These are phyloP conservation scores for Rhinolophus ferrumequinum DNA, from an alignment of 2,113 vertebrate genomes.

Conservation along the genomic window DNA sequence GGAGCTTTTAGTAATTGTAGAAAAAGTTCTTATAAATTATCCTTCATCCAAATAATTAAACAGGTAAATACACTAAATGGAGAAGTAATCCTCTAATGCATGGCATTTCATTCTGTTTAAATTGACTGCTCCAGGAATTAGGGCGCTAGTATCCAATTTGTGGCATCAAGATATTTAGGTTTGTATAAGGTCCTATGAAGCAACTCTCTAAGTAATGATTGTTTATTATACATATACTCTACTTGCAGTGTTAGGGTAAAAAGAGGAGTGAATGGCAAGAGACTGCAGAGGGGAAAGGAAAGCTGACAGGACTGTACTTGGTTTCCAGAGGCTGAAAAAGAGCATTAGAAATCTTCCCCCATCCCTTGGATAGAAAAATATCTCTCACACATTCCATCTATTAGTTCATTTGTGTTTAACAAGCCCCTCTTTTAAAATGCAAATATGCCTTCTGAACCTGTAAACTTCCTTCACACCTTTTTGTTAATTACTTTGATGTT, in stretches of 20 bases:
- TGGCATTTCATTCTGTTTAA: not conserved
- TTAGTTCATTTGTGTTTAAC: constrained; percentile 79
- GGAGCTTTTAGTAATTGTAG: not conserved
- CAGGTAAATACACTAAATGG: not conserved
- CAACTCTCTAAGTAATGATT: not conserved
- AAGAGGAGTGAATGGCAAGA: not conserved
- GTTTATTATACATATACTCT: constrained; percentile 15
- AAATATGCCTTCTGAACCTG: constrained; percentile 74
- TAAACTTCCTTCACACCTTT: constrained; percentile 79
- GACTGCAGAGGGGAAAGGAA: not conserved
- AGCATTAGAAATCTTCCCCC: constrained; percentile 17
- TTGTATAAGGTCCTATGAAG: not conserved
- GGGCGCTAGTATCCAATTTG: not conserved
- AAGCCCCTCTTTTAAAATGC: constrained; percentile 77
- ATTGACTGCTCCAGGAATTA: not conserved
- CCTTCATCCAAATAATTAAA: constrained; percentile 33
- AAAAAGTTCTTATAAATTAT: not conserved
- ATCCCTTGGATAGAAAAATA: not conserved
- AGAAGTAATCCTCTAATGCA: not conserved
- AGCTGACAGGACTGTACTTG: not conserved
- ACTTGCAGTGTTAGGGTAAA: not conserved
- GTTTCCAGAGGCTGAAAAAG: constrained; percentile 23
- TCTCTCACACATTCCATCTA: constrained; percentile 70
- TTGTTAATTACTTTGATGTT: constrained; percentile 75
- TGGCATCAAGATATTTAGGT: not conserved